A percentile compares a stretch with the other conserved stretches of the same genome.
These are phyloP conservation scores for Semnornis frantzii DNA, from an alignment of 2,113 vertebrate genomes.

Conservation along the genomic window DNA sequence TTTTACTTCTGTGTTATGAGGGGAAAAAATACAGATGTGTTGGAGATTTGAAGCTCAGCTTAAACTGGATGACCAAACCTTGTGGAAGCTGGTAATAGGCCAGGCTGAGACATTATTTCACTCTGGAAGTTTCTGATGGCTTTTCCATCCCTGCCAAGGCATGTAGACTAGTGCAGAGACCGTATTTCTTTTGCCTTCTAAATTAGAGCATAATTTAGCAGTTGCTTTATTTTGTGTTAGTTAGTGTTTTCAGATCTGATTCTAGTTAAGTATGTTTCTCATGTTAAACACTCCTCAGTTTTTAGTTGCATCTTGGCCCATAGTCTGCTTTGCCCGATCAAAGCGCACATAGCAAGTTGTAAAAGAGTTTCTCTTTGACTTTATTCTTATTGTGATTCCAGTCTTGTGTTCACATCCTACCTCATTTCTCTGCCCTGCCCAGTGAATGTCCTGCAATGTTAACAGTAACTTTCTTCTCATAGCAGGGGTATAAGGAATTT, in stretches of 20 bases:
- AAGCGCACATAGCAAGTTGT: background rate
- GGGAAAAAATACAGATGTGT: background rate
- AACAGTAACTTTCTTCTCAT: background rate
- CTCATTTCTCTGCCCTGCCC: background rate
- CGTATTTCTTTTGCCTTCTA: background rate
- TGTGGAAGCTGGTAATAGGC: background rate
- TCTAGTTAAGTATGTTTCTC: background rate
- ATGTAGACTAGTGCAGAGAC: background rate
- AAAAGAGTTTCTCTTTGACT: background rate
- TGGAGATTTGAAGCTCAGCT: background rate
- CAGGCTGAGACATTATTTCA: constrained; percentile 1
- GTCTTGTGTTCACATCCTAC: background rate
- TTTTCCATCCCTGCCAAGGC: constrained; percentile 8
- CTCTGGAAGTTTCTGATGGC: background rate
- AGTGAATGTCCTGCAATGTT: background rate
- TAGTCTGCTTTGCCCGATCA: background rate
- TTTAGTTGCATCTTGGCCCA: background rate
- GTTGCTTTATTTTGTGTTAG: background rate
- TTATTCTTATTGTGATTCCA: background rate
- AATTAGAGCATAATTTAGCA: background rate
- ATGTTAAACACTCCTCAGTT: background rate
- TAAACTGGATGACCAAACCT: background rate
- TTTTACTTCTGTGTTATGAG: background rate
- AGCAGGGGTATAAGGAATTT: background rate
- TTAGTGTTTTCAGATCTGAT: background rate